Conservation (phyloP, 2,797 vertebrate genomes). For the Fistularia tabacaria region DNA sequence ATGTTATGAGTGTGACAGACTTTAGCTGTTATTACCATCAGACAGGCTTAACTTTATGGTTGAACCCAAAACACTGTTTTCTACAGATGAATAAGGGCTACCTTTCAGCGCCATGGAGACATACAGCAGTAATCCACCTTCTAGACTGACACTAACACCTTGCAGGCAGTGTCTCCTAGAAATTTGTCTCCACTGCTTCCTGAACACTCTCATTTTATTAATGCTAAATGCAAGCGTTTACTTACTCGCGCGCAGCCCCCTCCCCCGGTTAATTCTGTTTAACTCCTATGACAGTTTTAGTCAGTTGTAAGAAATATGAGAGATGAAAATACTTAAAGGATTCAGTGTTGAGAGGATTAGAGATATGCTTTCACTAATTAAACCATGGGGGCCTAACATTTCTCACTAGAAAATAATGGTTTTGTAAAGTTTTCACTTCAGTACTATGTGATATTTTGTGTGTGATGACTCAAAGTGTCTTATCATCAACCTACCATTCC, state of each 20-base stretch:
- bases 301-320: not conserved
- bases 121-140: conserved; percentile 43
- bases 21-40: conserved; percentile 34
- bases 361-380: not conserved
- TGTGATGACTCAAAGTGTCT: too few relatives aligned
- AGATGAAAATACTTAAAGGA: not conserved
- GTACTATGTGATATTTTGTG: too few relatives aligned
- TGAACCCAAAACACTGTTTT: conserved; percentile 57
- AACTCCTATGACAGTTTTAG: not conserved
- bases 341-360: not conserved
- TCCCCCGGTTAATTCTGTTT: not conserved
- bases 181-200: conserved; percentile 29
- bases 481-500: too few relatives aligned
- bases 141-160: conserved; percentile 36
- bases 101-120: conserved; percentile 29
- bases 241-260: too few relatives aligned
- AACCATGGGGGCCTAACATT: too few relatives aligned
- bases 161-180: conserved; percentile 29
- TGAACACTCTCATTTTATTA: conserved; percentile 7
- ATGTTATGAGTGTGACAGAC: conserved; percentile 25
- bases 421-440: too few relatives aligned
- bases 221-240: not conserved
- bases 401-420: not conserved
- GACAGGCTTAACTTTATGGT: conserved; percentile 29
- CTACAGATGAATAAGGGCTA: conserved; percentile 36